Evolutionary conservation across 2,113 vertebrate species (phyloP), one percentile per base, ranked within the genome.

Genomic region (Egretta garzetta): DNA sequence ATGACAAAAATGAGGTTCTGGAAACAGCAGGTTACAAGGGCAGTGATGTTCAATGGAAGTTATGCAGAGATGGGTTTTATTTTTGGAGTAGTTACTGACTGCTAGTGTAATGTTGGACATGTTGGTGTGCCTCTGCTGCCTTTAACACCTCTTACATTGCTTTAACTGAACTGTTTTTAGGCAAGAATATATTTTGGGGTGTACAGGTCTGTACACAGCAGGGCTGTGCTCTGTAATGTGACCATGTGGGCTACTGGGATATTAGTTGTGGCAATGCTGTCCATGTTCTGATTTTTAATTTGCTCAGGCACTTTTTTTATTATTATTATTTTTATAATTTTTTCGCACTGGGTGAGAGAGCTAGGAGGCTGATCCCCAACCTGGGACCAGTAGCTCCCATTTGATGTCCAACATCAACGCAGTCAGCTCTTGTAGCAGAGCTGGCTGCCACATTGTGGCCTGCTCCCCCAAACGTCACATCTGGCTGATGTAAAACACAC

Each of bases 401-500:
- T 64, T 9, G 2, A 72, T 39, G 67, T 81, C 93, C 63, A 33
- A 71, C 90, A 47, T 49, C 55, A 64, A 28, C 33, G 50, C 50
- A 64, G 12, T 8, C 88, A 92, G 94, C 80, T 64, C 62, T 56
- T 15, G 23, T 68, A 45, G 88, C 8, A 1, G 97, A 93, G 98
- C 98, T 98, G 98, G 96, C 96, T 95, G 96, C 97, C 98, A 98
- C 97, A 98, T 97, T 98, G 97, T 89, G 10, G 92, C 82, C 93
- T 59, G 91, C 68, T 97, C 96, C 73, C 79, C 80, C 83, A 91
- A 97, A 93, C 97, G 79, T 98, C 97, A 97, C 99, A 98, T 99
- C 98, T 99, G 99, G 98, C 99, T 99, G 99, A 99, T 99, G 99
- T 99, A 98, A 98, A 98, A 98, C 98, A 98, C 99, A 99, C 98